phyloP scores from a whole-genome alignment of 2,113 vertebrate species.

The Dipodomys stephensi region DNA sequence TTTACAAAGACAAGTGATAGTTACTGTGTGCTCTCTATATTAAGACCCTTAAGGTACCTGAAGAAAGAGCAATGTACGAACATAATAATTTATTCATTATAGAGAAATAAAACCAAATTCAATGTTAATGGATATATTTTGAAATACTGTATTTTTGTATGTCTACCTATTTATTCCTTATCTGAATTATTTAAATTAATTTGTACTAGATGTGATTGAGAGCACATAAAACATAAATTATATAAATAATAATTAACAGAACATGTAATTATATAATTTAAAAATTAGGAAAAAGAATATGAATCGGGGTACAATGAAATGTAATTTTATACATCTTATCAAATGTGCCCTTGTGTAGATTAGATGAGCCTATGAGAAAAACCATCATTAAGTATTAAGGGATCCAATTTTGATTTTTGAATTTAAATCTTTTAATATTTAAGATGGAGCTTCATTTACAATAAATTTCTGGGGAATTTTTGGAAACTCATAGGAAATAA shows the following conservation, averaged over 20 bases:
- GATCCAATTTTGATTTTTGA: slow-evolving; percentile 6
- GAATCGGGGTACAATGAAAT: background rate
- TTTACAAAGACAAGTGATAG: background rate
- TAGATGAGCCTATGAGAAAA: background rate
- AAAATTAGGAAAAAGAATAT: slow-evolving; percentile 22
- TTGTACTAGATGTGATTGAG: background rate
- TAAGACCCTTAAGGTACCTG: background rate
- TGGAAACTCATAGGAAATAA: background rate
- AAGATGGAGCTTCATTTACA: background rate
- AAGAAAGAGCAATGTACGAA: background rate
- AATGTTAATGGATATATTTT: background rate
- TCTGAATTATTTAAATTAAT: background rate
- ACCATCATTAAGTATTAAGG: background rate
- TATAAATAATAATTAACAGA: background rate
- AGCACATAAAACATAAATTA: background rate
- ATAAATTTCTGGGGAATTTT: background rate
- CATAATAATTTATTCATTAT: no score
- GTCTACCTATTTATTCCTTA: background rate
- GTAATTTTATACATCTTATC: background rate
- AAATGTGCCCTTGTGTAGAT: background rate
- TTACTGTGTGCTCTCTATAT: background rate
- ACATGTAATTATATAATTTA: background rate
- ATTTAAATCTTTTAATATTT: slow-evolving; percentile 26
- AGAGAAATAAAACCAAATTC: slow-evolving; percentile 8
- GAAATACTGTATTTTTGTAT: background rate